Evolutionary conservation across 1,140 invertebrate genomes (phyloP).

Genomic region (Drosophila willistoni): DNA sequence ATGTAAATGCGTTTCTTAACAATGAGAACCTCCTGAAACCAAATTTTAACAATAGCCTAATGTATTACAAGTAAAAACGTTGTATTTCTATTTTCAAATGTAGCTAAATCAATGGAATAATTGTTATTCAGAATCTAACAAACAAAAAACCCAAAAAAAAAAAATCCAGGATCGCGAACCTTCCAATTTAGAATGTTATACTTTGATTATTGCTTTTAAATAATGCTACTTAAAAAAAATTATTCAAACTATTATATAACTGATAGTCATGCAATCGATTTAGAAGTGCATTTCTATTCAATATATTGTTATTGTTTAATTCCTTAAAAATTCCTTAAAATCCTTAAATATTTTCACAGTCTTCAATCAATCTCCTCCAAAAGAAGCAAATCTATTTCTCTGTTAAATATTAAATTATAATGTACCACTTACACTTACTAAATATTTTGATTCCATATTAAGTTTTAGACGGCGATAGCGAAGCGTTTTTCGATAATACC

Average conservation of each 20-base stretch:
- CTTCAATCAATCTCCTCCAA: background rate
- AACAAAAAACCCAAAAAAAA: background rate
- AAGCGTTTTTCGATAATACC: background rate
- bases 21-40: background rate
- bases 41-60: background rate
- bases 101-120: conserved; percentile 26
- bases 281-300: background rate
- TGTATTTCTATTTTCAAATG: conserved; percentile 28
- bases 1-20: no score
- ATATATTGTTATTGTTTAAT: conserved; percentile 4
- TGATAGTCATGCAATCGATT: background rate
- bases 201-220: conserved; percentile 6
- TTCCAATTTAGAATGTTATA: conserved; percentile 12
- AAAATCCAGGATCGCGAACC: conserved; percentile 1
- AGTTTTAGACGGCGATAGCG: background rate
- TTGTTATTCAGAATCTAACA: conserved; percentile 19
- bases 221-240: background rate
- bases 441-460: background rate
- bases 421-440: background rate
- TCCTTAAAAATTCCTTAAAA: background rate
- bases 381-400: background rate
- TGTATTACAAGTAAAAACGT: no score
- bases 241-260: background rate
- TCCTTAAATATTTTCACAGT: background rate
- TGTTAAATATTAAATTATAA: background rate